Conservation (phyloP, 2,797 vertebrate species). For the Chrosomus eos region DNA sequence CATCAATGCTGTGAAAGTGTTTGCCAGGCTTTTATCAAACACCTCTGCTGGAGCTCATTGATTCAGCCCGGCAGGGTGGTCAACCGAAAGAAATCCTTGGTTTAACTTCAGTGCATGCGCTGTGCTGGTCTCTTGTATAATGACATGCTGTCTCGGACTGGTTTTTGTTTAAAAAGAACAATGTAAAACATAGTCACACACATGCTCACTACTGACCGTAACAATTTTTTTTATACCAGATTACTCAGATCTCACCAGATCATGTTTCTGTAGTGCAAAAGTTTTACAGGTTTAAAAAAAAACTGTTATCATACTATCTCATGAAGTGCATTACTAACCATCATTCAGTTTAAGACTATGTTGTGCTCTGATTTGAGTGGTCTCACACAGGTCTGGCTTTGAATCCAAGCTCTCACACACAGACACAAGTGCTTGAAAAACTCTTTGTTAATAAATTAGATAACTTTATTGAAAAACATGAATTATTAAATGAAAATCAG, state of each 20-base stretch:
- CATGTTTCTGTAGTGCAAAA: conserved; percentile 9
- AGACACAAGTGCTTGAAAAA: conserved; percentile 21
- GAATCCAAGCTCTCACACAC: conserved; percentile 26
- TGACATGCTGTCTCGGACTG: not conserved
- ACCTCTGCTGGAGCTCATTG: conserved; percentile 58
- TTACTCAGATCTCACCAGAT: conserved; percentile 21
- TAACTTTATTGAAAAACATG: no score
- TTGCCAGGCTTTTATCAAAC: conserved; percentile 58
- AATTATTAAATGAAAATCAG: no score
- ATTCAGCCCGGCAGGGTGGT: conserved; percentile 56
- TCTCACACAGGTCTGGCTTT: conserved; percentile 9
- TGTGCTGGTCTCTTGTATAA: conserved; percentile 21
- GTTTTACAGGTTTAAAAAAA: not conserved
- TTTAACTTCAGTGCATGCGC: conserved; percentile 32
- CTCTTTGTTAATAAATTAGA: no score
- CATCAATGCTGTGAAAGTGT: conserved; percentile 53
- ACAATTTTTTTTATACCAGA: conserved; percentile 26
- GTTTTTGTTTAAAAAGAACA: conserved; percentile 20
- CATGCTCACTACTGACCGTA: conserved; percentile 28
- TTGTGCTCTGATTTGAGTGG: conserved; percentile 28
- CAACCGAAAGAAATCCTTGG: conserved; percentile 42
- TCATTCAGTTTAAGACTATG: not conserved
- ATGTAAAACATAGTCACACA: conserved; percentile 22
- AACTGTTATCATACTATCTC: not conserved
- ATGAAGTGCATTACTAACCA: not conserved